These are phyloP conservation scores for Thoracochromis brauschi DNA, from an alignment of 2,113 vertebrate species.

Conservation along the genomic window DNA sequence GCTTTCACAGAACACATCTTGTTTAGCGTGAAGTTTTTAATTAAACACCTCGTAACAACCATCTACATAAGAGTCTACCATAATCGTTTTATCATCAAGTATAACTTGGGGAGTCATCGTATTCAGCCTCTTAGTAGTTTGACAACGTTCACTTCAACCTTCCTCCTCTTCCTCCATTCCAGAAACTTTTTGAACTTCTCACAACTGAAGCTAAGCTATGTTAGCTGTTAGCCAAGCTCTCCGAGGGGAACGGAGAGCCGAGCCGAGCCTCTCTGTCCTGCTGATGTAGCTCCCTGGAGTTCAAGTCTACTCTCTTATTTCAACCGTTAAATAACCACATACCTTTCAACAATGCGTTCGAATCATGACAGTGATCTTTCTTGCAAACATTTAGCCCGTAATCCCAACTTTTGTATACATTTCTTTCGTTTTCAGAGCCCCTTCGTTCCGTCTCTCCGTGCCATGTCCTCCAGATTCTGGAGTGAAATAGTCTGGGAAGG, in stretches of 20 bases:
- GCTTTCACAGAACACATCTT: neutral
- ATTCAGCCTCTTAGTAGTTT: neutral
- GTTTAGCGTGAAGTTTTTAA: neutral
- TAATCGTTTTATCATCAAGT: neutral
- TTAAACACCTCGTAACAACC: neutral
- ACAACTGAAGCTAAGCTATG: slow-evolving; percentile 13
- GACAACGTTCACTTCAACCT: neutral
- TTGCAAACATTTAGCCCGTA: neutral
- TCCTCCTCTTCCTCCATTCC: slow-evolving; percentile 27
- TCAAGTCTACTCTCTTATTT: neutral
- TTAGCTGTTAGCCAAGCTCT: slow-evolving; percentile 51
- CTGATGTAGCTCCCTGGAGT: slow-evolving; percentile 19
- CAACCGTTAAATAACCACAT: neutral
- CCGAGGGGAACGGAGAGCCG: slow-evolving; percentile 1
- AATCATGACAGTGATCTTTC: neutral
- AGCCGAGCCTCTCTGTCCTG: slow-evolving; percentile 14
- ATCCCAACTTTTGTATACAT: neutral
- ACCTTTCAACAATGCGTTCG: slow-evolving; percentile 25
- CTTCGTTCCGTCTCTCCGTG: slow-evolving; percentile 32
- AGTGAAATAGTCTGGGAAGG: slow-evolving; percentile 65
- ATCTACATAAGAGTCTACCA: neutral
- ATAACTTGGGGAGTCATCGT: neutral
- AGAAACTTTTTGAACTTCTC: slow-evolving; percentile 64
- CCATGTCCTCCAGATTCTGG: slow-evolving; percentile 57
- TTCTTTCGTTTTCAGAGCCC: neutral